Conservation (phyloP, 2,113 vertebrate species). For the Turdus rufiventris region DNA sequence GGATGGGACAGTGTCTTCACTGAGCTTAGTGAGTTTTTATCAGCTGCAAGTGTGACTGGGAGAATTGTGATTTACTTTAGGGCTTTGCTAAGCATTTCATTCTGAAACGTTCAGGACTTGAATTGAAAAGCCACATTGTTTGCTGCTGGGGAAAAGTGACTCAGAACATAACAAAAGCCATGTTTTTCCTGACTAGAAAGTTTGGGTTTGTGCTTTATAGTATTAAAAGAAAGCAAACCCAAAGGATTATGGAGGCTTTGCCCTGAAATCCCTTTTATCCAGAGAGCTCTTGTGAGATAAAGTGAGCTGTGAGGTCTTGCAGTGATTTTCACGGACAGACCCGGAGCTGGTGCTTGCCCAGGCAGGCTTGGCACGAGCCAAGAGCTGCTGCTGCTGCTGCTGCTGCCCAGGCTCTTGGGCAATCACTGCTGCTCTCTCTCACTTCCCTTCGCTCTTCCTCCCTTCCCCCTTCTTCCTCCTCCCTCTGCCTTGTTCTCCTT, state of each 20-base stretch:
- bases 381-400: background rate
- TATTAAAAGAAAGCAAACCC: slow-evolving; percentile 52
- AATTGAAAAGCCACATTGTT: slow-evolving; percentile 54
- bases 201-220: slow-evolving; percentile 52
- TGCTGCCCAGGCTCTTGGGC: background rate
- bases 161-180: slow-evolving; percentile 62
- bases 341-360: background rate
- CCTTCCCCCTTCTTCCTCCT: background rate
- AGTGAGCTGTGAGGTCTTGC: slow-evolving; percentile 1
- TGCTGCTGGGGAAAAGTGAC: slow-evolving; percentile 52
- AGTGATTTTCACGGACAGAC: background rate
- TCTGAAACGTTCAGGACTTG: slow-evolving; percentile 12
- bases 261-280: slow-evolving; percentile 50
- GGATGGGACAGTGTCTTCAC: background rate
- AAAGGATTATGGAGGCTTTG: slow-evolving; percentile 43
- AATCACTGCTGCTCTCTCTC: background rate
- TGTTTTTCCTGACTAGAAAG: slow-evolving; percentile 57
- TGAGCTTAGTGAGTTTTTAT: background rate
- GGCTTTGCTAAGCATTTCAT: slow-evolving; percentile 12
- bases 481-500: background rate
- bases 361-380: background rate
- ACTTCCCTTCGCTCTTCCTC: background rate
- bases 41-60: background rate
- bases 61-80: slow-evolving; percentile 2
- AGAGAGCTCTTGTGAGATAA: slow-evolving; percentile 12